Base-by-base conservation (phyloP, 2,113 vertebrate genomes). In the Caretta caretta region DNA sequence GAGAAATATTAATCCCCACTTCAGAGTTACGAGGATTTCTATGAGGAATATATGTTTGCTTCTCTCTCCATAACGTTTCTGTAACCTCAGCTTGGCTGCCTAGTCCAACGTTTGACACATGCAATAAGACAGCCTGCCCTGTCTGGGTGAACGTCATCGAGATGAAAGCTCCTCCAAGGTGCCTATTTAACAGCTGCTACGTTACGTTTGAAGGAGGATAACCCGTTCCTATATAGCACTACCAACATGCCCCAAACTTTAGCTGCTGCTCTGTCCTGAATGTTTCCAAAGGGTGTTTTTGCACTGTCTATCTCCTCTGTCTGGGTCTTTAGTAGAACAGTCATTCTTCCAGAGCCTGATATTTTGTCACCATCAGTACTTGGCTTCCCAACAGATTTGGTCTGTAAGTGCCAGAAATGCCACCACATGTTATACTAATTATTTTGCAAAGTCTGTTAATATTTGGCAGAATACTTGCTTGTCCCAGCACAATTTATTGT, bases 331-430 rank as follows among this genome's bases (percentile, higher is more conserved):
- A 83, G 50, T 88, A 56, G 76, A 95, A 88, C 62, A 50, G 29
- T 91, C 86, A 79, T 81, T 91, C 88, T 88, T 94, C 91, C 93
- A 90, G 72, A 93, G 62, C 53, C 91, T 89, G 42, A 59, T 94
- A 83, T 83, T 96, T 91, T 95, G 86, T 95, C 56, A 65, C 84
- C 93, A 93, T 86, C 80, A 81, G 48, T 89, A 86, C 76, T 89
- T 72, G 79, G 84, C 65, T 96, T 85, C 91, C 90, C 89, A 96
- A 97, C 89, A 93, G 94, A 69, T 13, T 3, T 35, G 78, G 38
- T 4, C 91, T 80, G 48, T n/a, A 87, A 80, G 79, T 25, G 54
- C 94, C 90, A 96, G 93, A 97, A 89, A 49, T 88, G 90, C 84
- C 0, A 31, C 72, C 80, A 93, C 92, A 92, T 17, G 3, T 80